Evolutionary conservation across 2,113 vertebrate species (phyloP), one percentile per base, ranked within the genome.

Genomic region (Mesoclemmys tuberculata): DNA sequence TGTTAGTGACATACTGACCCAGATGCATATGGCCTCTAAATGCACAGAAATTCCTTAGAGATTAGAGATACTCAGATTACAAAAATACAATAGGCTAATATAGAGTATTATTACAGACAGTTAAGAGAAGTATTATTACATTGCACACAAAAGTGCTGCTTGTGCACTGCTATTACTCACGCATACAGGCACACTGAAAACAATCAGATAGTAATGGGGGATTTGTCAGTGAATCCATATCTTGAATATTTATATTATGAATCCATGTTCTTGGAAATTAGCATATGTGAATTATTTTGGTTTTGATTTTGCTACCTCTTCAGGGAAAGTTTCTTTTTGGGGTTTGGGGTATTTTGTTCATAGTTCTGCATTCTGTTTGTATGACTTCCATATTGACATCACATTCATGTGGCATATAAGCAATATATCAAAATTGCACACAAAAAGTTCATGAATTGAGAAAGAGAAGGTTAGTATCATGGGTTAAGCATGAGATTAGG

Each of bases 41-140:
- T 2, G 0, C 6, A 3, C n/a, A 2, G 44, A 14, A 1, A 46
- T 2, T 1, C 58, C 61, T n/a, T 81, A 1, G 12, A 4, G 8
- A 0, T 56, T 5, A 14, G 74, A 24, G 49, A 10, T 49, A 1
- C 3, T 27, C 56, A 1, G 6, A 2, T 49, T 13, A 27, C 14
- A 0, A 0, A 52, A 0, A 75, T 14, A 84, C 82, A 74, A 55
- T 8, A 49, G 7, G 7, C 9, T 1, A 5, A 29, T 3, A 6
- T 3, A 38, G 8, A 0, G 4, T 3, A 0, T 38, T 75, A 6
- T 2, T 13, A 4, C 68, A 48, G 10, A 22, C 68, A 75, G 41
- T 44, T 68, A 44, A 7, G 13, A 3, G 0, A 2, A 54, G 22
- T 84, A 44, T 48, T 31, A 5, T n/a, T 1, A 2, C 2, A 46